Percentiles rank a stretch among this genome's conserved stretches.
phyloP scores from a whole-genome alignment of 1,140 invertebrate genomes.

The Drosophila dunni region DNA sequence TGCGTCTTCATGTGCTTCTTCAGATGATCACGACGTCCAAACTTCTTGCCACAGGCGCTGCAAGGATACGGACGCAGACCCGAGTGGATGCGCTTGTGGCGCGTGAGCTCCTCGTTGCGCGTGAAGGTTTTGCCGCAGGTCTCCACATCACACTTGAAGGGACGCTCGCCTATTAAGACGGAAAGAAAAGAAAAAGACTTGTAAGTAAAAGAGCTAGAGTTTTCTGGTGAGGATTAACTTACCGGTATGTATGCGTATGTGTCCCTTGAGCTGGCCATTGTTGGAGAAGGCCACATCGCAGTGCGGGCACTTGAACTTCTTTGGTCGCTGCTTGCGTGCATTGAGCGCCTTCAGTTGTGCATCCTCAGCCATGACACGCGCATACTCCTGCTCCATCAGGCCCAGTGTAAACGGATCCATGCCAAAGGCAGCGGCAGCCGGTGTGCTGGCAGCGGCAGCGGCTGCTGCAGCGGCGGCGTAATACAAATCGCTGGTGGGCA shows the following conservation, averaged over 20 bases:
- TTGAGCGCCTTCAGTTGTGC: slow-evolving; percentile 87
- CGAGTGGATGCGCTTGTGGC: slow-evolving; percentile 96
- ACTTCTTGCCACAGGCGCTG: slow-evolving; percentile 92
- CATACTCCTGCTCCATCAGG: slow-evolving; percentile 88
- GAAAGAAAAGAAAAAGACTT: slow-evolving; percentile 24
- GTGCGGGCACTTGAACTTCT: slow-evolving; percentile 94
- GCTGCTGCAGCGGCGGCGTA: slow-evolving; percentile 69
- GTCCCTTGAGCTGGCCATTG: slow-evolving; percentile 96
- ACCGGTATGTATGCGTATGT: slow-evolving; percentile 96
- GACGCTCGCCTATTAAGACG: slow-evolving; percentile 89
- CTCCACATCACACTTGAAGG: slow-evolving; percentile 93
- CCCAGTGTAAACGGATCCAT: slow-evolving; percentile 78
- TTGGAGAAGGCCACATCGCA: slow-evolving; percentile 96
- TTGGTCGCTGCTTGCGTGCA: slow-evolving; percentile 91
- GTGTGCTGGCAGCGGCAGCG: slow-evolving; percentile 50
- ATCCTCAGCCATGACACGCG: slow-evolving; percentile 88
- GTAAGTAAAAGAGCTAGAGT: slow-evolving; percentile 19
- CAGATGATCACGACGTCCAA: slow-evolving; percentile 94
- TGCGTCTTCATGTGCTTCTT: slow-evolving; percentile 90
- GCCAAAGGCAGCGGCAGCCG: slow-evolving; percentile 57
- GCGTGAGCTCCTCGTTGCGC: slow-evolving; percentile 95
- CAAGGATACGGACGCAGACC: slow-evolving; percentile 93
- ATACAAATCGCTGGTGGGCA: slow-evolving; percentile 68
- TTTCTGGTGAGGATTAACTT: slow-evolving; percentile 53
- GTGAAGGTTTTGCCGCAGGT: slow-evolving; percentile 96